These are phyloP conservation scores for Smithornis capensis DNA, from an alignment of 2,113 vertebrate species.

Conservation along the genomic window DNA sequence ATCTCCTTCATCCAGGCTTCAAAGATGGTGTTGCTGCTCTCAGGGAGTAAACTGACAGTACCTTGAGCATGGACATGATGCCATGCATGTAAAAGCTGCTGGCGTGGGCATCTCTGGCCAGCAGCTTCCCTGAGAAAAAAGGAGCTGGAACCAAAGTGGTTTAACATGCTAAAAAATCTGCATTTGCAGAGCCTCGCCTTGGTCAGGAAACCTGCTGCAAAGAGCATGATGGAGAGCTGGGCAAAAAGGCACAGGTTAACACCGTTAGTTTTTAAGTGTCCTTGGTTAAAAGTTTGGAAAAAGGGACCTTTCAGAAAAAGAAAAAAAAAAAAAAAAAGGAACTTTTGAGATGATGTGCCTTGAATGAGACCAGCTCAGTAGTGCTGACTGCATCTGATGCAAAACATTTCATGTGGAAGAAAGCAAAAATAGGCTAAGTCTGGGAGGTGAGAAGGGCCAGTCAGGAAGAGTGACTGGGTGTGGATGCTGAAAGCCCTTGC, in stretches of 20 bases:
- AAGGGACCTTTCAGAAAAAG: background rate
- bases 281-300: background rate
- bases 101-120: background rate
- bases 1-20: background rate
- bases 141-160: background rate
- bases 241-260: background rate
- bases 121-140: background rate
- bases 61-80: background rate
- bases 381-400: background rate
- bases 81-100: background rate
- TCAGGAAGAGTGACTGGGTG: background rate
- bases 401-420: constrained; percentile 35
- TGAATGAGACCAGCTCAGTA: background rate
- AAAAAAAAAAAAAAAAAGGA: background rate
- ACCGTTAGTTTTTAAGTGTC: background rate
- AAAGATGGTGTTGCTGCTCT: background rate
- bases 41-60: background rate
- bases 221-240: background rate
- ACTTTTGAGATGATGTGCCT: constrained; percentile 14
- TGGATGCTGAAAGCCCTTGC: background rate
- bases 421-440: constrained; percentile 63
- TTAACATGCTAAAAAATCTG: background rate
- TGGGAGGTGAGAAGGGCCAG: background rate
- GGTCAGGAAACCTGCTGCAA: rapidly evolving
- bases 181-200: rapidly evolving